Evolutionary conservation across 2,888 invertebrate species (phyloP), one percentile per base, ranked within the genome.

Genomic region (Colletes collaris): DNA sequence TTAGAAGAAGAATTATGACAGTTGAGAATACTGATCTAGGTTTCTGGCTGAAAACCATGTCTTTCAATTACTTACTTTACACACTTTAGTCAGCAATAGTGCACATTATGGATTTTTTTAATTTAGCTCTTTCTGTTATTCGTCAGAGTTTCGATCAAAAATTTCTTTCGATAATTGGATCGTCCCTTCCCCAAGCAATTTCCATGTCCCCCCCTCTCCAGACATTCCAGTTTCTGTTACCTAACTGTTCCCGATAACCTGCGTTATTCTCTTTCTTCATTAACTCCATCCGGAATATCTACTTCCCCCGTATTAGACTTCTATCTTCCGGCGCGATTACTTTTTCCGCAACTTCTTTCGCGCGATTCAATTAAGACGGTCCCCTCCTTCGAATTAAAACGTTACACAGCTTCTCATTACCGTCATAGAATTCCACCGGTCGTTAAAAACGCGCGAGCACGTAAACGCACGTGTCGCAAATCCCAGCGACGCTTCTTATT

Each of bases 321-420:
- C 68, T 68, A 76, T 72, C 81, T 52, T 71, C 70, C 64, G 56
- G 68, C 67, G 64, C 60, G 16, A 59, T 70, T 65, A 67, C 70
- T 72, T 77, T 70, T 64, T 46, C 44, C 44, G 7, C 44, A 10
- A 46, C 8, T 46, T 8, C 44, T 8, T 46, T 46, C 44, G 44
- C 8, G 44, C 8, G 10, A 46, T 46, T 46, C 10, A 46, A 46
- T 46, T 46, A 46, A 46, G 44, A 46, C 44, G 10, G 10, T 46
- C 1, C 8, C 44, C 8, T 8, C 10, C 10, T 10, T 46, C 10
- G 10, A 46, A 46, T 46, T 8, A 8, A 46, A 46, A 46, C 10
- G 44, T 46, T 46, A 46, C 8, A 0, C 44, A 8, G 44, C 10
- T 46, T 46, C 44, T 46, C 10, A 46, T 46, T 7, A 40, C 4